Percentiles rank a stretch among this genome's conserved stretches.
phyloP scores from a whole-genome alignment of 2,888 invertebrate genomes.

The Podotricha telesiphe region DNA sequence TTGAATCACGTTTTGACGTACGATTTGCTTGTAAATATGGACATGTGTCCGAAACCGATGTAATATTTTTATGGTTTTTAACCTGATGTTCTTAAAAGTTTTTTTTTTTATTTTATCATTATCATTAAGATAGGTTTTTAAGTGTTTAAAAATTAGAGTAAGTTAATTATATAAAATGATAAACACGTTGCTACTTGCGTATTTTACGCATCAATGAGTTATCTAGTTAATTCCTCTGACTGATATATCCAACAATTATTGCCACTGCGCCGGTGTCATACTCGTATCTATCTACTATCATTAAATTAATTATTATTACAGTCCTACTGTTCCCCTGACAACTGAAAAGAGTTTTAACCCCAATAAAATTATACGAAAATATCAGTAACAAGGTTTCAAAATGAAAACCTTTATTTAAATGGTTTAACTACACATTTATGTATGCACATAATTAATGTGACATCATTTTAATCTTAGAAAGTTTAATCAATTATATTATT shows the following conservation, averaged over 20 bases:
- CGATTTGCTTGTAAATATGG: too few species aligned
- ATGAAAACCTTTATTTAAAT: slow-evolving; percentile 25
- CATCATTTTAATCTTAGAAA: neutral
- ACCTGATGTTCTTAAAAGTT: too few species aligned
- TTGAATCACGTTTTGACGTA: too few species aligned
- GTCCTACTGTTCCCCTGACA: neutral
- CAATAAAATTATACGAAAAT: slow-evolving; percentile 21
- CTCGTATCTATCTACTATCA: neutral
- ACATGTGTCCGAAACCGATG: too few species aligned
- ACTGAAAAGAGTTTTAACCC: slow-evolving; percentile 1
- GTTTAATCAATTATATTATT: neutral
- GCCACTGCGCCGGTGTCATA: neutral
- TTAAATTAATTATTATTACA: neutral
- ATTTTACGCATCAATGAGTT: too few species aligned
- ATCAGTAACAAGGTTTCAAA: slow-evolving; percentile 19
- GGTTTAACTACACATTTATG: slow-evolving; percentile 15
- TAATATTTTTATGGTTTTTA: too few species aligned
- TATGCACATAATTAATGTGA: slow-evolving; percentile 28
- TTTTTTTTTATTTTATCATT: too few species aligned
- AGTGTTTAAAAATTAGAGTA: too few species aligned
- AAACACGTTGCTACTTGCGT: too few species aligned
- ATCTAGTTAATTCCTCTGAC: too few species aligned
- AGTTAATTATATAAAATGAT: too few species aligned
- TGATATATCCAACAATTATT: neutral
- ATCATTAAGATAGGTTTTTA: too few species aligned